These are phyloP conservation scores for Whitmania pigra DNA, from an alignment of 1,140 invertebrate species.

Conservation along the genomic window DNA sequence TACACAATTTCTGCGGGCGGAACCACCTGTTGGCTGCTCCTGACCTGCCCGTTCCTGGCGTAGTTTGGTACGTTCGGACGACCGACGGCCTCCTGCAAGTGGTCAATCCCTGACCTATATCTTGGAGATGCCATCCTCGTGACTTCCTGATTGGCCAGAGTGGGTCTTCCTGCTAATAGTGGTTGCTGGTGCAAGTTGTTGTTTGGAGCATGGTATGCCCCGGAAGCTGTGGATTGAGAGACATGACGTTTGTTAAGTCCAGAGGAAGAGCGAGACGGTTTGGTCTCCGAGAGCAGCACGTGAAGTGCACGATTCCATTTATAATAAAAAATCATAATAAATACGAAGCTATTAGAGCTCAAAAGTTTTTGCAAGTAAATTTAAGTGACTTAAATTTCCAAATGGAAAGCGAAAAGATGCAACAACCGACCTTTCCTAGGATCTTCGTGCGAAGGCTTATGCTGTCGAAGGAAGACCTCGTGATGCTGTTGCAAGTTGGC, in stretches of 20 bases:
- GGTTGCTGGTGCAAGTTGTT: conserved; percentile 4
- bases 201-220: neutral
- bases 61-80: no score
- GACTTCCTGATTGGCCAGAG: conserved; percentile 3
- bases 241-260: neutral
- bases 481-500: conserved; percentile 5
- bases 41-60: neutral
- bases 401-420: no score
- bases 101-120: neutral
- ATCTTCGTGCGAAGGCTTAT: neutral
- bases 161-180: conserved; percentile 1
- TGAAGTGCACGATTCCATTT: neutral
- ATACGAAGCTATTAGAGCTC: no score
- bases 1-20: conserved; percentile 17
- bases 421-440: no score
- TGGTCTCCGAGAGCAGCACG: neutral
- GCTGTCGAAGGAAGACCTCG: neutral
- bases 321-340: no score
- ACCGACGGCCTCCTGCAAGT: no score
- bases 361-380: no score
- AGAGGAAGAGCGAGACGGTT: neutral
- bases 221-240: neutral
- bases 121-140: neutral
- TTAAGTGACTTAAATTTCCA: no score
- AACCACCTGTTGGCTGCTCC: conserved; percentile 15